These are phyloP conservation scores for Trachymyrmex cornetzi DNA, from an alignment of 1,140 invertebrate species.

Conservation along the genomic window DNA sequence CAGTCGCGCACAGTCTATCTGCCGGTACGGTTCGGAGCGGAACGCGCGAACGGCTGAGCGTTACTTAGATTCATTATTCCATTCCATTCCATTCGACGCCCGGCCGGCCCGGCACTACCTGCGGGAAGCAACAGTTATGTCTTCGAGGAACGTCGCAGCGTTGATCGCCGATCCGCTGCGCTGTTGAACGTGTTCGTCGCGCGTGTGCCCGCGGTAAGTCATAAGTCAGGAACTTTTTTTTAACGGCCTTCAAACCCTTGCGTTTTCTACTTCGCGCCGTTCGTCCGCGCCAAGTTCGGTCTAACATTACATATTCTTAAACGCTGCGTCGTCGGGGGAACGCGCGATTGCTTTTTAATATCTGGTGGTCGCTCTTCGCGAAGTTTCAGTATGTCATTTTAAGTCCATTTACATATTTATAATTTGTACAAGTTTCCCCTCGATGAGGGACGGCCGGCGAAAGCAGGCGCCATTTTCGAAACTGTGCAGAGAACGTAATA, in stretches of 20 bases:
- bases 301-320: background rate
- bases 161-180: conserved; percentile 44
- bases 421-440: conserved; percentile 17
- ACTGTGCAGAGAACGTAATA: background rate
- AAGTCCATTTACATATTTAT: conserved; percentile 30
- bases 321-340: no score
- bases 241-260: background rate
- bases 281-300: background rate
- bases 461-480: conserved; percentile 21
- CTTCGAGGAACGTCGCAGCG: conserved; percentile 52
- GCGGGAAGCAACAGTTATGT: conserved; percentile 74
- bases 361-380: background rate
- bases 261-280: background rate
- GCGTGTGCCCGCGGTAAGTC: conserved; percentile 73
- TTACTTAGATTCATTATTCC: background rate
- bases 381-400: conserved; percentile 21
- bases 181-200: conserved; percentile 62
- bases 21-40: conserved; percentile 54
- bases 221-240: conserved; percentile 50
- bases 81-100: background rate
- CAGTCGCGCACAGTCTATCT: conserved; percentile 77
- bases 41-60: conserved; percentile 47
- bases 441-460: background rate
- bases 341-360: conserved; percentile 4
- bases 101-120: conserved; percentile 24